Conservation (phyloP, 2,113 vertebrate genomes). For the Neotoma lepida region DNA sequence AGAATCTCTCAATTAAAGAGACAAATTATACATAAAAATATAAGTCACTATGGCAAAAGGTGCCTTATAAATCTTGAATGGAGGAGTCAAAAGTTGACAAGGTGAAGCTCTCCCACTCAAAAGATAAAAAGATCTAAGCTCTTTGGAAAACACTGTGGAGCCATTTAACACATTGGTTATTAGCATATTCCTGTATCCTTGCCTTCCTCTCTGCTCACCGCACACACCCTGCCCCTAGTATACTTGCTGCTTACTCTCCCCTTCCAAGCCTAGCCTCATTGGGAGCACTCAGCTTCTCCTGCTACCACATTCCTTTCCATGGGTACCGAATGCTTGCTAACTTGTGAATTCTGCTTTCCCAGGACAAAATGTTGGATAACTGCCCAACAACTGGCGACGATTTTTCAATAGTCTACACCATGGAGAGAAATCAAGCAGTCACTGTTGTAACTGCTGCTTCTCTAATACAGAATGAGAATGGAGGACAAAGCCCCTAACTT, state of each 20-base stretch:
- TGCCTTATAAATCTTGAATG: constrained; percentile 70
- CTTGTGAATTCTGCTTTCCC: background rate
- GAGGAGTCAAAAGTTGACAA: constrained; percentile 53
- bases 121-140: constrained; percentile 54
- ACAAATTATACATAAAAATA: constrained; percentile 46
- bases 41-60: constrained; percentile 42
- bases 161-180: background rate
- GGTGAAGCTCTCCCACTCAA: constrained; percentile 5
- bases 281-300: background rate
- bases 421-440: background rate
- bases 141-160: background rate
- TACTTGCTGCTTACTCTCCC: background rate
- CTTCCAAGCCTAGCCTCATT: background rate
- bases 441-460: background rate
- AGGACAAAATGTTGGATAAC: background rate
- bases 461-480: background rate
- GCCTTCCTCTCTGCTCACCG: background rate
- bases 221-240: background rate
- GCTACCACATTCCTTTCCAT: background rate
- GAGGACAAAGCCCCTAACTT: background rate
- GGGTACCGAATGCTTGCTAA: background rate
- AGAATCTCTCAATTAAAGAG: constrained; percentile 57
- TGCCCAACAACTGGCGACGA: background rate
- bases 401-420: background rate
- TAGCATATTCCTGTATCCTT: background rate